A percentile compares a stretch with the other conserved stretches of the same genome.
phyloP scores from a whole-genome alignment of 1,140 invertebrate species.

The Drosophila quadrilineata region DNA sequence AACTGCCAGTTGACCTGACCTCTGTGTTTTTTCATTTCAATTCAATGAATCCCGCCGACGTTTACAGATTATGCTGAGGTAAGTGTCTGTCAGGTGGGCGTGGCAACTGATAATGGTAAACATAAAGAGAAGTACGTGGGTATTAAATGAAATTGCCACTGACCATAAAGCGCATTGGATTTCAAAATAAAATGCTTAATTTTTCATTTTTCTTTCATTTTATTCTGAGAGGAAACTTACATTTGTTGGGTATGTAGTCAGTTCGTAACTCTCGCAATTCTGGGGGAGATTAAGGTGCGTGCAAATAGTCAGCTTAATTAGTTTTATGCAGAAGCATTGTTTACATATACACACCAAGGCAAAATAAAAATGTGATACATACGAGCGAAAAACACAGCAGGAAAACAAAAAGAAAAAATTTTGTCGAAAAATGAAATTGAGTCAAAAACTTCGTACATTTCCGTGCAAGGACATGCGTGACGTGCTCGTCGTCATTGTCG shows the following conservation, averaged over 20 bases:
- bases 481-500: constrained; percentile 20
- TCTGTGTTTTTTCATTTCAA: constrained; percentile 44
- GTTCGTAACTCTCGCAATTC: not conserved
- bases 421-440: constrained; percentile 21
- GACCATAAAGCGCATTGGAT: not conserved
- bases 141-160: not conserved
- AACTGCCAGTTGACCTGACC: not conserved
- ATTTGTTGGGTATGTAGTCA: too few relatives aligned
- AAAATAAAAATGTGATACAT: constrained; percentile 18
- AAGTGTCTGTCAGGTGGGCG: not conserved
- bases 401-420: not conserved
- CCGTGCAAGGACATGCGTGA: constrained; percentile 69
- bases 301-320: constrained; percentile 65
- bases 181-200: not conserved
- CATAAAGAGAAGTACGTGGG: not conserved
- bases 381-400: not conserved
- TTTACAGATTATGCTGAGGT: not conserved
- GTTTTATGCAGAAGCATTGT: constrained; percentile 65
- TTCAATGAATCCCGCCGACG: constrained; percentile 35
- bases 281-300: constrained; percentile 4
- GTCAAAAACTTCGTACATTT: constrained; percentile 55
- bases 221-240: not conserved
- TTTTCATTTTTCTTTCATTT: not conserved
- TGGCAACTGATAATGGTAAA: constrained; percentile 3
- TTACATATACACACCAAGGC: constrained; percentile 34